Conservation (phyloP, 2,797 vertebrate species). For the Alectoris magna region DNA sequence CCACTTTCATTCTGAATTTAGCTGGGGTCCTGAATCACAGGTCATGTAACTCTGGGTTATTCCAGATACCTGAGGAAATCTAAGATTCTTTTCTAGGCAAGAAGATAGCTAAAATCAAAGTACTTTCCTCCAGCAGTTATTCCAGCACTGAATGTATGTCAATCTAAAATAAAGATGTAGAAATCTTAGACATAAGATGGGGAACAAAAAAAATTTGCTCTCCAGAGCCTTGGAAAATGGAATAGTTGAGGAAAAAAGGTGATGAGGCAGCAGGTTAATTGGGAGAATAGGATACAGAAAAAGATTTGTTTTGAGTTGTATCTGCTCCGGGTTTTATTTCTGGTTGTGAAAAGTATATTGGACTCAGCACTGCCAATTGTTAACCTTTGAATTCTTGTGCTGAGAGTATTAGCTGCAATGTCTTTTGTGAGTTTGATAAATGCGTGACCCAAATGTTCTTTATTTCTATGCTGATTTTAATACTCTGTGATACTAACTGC, state of each 20-base stretch:
- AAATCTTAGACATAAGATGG: neutral
- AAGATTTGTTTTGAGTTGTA: constrained; percentile 12
- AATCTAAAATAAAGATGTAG: neutral
- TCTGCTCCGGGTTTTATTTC: constrained; percentile 38
- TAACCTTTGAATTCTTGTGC: neutral
- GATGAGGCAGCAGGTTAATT: constrained; percentile 31
- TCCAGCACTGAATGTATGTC: neutral
- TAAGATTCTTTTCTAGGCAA: neutral
- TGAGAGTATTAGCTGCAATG: neutral
- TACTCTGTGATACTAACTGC: neutral
- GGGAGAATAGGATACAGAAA: constrained; percentile 1
- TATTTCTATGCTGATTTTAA: constrained; percentile 3
- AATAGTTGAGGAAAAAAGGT: neutral
- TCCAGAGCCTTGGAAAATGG: neutral
- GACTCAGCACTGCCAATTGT: neutral
- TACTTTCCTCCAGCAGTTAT: neutral
- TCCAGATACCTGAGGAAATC: neutral
- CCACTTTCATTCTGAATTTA: neutral
- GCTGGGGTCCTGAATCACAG: neutral
- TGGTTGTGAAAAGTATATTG: constrained; percentile 15
- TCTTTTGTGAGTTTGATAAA: neutral
- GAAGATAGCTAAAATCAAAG: neutral
- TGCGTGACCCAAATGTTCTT: neutral
- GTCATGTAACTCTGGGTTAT: neutral
- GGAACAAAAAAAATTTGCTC: neutral